phyloP scores from a whole-genome alignment of 2,888 invertebrate species.

The Gymnoscelis rufifasciata region DNA sequence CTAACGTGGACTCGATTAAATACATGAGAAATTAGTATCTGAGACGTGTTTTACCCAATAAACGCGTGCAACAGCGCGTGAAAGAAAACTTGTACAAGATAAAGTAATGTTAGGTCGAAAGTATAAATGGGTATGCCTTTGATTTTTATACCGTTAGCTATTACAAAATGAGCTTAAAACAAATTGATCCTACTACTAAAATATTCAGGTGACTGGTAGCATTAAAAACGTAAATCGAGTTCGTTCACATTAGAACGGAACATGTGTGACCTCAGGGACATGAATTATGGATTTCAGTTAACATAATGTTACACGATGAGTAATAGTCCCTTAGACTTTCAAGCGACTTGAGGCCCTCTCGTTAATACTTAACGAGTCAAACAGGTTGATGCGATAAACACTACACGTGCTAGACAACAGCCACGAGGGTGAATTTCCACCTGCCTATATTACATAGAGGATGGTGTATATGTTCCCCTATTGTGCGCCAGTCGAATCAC shows the following conservation, averaged over 20 bases:
- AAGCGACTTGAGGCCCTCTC: conserved; percentile 23
- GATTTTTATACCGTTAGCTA: too few species aligned
- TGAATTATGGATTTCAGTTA: conserved; percentile 24
- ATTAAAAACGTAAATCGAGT: conserved; percentile 3
- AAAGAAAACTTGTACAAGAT: too few species aligned
- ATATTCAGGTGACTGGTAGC: background rate
- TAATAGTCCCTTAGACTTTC: conserved; percentile 26
- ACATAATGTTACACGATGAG: conserved; percentile 28
- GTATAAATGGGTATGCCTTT: too few species aligned
- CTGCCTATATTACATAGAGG: conserved; percentile 25
- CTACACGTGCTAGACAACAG: conserved; percentile 38
- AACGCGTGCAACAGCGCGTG: too few species aligned
- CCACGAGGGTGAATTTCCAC: conserved; percentile 13
- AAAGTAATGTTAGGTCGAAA: too few species aligned
- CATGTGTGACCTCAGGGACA: conserved; percentile 16
- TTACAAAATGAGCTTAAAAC: too few species aligned
- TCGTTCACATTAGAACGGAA: conserved; percentile 7
- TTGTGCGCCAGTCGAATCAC: conserved; percentile 43
- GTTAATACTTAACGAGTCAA: conserved; percentile 42
- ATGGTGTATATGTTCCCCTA: conserved; percentile 36
- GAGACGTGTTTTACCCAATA: too few species aligned
- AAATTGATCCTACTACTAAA: too few species aligned
- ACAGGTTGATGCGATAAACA: conserved; percentile 36
- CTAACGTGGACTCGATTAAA: too few species aligned
- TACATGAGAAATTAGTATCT: too few species aligned